Evolutionary conservation across 1,140 invertebrate genomes (phyloP).

Genomic region (Battus philenor): DNA sequence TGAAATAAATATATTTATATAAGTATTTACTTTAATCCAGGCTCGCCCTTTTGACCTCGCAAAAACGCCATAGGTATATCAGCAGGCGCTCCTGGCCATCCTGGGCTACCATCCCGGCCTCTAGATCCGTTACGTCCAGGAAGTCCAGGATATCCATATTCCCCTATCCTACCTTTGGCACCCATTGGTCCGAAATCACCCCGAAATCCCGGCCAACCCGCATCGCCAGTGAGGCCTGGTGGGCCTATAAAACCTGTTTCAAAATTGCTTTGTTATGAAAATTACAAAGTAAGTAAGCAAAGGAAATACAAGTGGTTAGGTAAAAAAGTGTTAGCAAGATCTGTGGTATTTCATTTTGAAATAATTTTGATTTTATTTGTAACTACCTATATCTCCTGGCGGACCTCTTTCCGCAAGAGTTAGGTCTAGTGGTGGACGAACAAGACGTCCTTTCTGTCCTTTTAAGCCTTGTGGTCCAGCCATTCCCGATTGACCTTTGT

Average conservation of each 20-base stretch:
- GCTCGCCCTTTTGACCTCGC: constrained; percentile 46
- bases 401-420: constrained; percentile 50
- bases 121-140: constrained; percentile 72
- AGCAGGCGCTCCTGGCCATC: constrained; percentile 54
- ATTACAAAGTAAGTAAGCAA: too few species aligned
- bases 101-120: constrained; percentile 77
- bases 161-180: constrained; percentile 80
- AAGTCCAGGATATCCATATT: constrained; percentile 78
- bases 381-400: constrained; percentile 74
- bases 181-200: constrained; percentile 67
- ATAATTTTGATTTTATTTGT: too few species aligned
- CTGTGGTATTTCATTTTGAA: too few species aligned
- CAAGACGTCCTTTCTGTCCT: constrained; percentile 66
- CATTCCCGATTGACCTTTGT: constrained; percentile 71
- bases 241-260: constrained; percentile 76
- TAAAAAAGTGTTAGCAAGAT: too few species aligned
- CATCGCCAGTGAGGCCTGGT: constrained; percentile 81
- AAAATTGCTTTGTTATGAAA: too few species aligned
- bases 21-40: constrained; percentile 49
- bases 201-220: constrained; percentile 76
- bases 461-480: constrained; percentile 72
- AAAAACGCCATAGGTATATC: constrained; percentile 36
- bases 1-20: too few species aligned
- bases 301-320: too few species aligned
- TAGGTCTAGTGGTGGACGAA: constrained; percentile 30